These are phyloP conservation scores for Amiota mariae DNA, from an alignment of 2,888 invertebrate species.

Conservation along the genomic window DNA sequence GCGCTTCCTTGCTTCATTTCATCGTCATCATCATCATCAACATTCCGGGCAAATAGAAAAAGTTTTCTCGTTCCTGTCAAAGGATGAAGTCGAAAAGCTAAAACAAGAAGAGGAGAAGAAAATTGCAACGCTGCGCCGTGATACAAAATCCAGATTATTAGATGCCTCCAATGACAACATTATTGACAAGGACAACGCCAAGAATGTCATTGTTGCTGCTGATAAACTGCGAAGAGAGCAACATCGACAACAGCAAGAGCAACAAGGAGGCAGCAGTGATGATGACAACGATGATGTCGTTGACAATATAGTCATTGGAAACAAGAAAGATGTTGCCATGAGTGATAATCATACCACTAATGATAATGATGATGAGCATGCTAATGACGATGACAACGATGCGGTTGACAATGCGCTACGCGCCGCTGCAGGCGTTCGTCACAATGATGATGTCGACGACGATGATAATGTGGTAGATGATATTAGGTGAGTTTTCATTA, in stretches of 20 bases:
- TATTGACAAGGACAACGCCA: constrained; percentile 63
- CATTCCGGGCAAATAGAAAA: constrained; percentile 77
- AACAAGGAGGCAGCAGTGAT: constrained; percentile 49
- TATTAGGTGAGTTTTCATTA: constrained; percentile 63
- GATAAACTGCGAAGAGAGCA: constrained; percentile 56
- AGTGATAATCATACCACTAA: constrained; percentile 34
- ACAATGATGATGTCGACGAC: constrained; percentile 43
- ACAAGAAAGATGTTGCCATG: neutral
- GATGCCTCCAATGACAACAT: constrained; percentile 67
- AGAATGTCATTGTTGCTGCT: constrained; percentile 42
- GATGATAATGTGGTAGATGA: constrained; percentile 64
- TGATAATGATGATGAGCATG: constrained; percentile 44
- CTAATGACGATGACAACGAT: constrained; percentile 51
- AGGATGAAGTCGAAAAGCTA: constrained; percentile 94
- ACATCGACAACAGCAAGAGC: constrained; percentile 52
- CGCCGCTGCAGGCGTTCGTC: constrained; percentile 41
- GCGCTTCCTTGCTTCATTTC: constrained; percentile 28
- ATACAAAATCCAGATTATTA: constrained; percentile 72
- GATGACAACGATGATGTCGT: constrained; percentile 45
- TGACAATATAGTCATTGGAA: constrained; percentile 41
- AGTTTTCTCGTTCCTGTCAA: constrained; percentile 94
- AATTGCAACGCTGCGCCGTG: constrained; percentile 78
- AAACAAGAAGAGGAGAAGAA: constrained; percentile 94
- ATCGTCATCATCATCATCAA: constrained; percentile 14
- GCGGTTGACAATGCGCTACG: constrained; percentile 54